A percentile compares a stretch with the other conserved stretches of the same genome.
phyloP scores from a whole-genome alignment of 2,113 vertebrate genomes.

The Vulpes vulpes region DNA sequence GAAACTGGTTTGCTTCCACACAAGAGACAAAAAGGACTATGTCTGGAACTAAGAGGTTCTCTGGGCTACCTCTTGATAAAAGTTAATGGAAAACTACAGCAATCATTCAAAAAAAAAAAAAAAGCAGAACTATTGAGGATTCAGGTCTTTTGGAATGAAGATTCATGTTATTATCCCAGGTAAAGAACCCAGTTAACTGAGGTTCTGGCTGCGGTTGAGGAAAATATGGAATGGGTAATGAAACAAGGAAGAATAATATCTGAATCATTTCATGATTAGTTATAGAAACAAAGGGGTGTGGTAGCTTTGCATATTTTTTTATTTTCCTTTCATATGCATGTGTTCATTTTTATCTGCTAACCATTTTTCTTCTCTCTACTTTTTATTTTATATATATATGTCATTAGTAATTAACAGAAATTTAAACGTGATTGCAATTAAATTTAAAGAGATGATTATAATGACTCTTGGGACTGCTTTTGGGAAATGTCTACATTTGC shows the following conservation, averaged over 20 bases:
- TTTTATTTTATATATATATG: neutral
- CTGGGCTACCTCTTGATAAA: neutral
- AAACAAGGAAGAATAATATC: neutral
- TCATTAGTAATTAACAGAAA: neutral
- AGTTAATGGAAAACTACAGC: neutral
- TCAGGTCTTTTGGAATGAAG: neutral
- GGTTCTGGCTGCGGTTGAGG: neutral
- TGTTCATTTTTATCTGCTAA: neutral
- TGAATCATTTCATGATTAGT: neutral
- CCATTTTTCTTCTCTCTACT: neutral
- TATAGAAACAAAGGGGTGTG: neutral
- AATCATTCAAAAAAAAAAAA: neutral
- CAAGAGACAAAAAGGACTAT: neutral
- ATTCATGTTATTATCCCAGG: neutral
- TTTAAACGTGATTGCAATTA: neutral
- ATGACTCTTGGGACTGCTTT: neutral
- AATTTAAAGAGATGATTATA: neutral
- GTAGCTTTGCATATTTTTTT: neutral
- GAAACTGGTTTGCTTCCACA: neutral
- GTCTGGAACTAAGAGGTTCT: neutral
- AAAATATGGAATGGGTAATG: neutral
- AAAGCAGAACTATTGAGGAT: neutral
- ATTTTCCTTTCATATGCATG: neutral
- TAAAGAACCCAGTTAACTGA: neutral
- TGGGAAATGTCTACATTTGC: neutral